These are phyloP conservation scores for Thereva nobilitata DNA, from an alignment of 2,888 invertebrate genomes.

Conservation along the genomic window DNA sequence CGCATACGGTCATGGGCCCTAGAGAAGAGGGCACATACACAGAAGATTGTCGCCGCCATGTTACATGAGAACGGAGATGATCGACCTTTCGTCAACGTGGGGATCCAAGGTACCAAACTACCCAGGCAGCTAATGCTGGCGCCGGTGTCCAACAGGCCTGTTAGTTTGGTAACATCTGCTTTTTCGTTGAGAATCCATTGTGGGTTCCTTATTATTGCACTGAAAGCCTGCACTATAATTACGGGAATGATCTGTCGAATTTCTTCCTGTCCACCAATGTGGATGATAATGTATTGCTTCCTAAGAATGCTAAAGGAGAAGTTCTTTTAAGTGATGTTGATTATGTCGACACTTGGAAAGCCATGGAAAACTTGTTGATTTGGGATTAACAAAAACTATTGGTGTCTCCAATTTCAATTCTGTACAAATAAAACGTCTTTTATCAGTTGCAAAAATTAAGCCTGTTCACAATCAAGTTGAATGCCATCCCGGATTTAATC, in stretches of 20 bases:
- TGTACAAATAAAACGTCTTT: slow-evolving; percentile 67
- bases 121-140: no score
- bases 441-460: slow-evolving; percentile 63
- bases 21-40: no score
- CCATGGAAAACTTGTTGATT: slow-evolving; percentile 68
- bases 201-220: not conserved
- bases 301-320: slow-evolving; percentile 65
- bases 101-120: no score
- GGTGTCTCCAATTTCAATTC: slow-evolving; percentile 79
- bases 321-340: slow-evolving; percentile 62
- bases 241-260: not conserved
- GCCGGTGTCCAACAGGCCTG: no score
- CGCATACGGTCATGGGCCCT: no score
- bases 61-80: no score
- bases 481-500: slow-evolving; percentile 67
- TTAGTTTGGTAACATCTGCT: not conserved
- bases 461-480: slow-evolving; percentile 63
- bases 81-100: no score
- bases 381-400: slow-evolving; percentile 68
- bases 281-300: slow-evolving; percentile 66
- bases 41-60: no score
- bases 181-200: not conserved
- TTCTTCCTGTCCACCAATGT: no score
- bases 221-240: not conserved
- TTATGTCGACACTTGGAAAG: slow-evolving; percentile 70